phyloP scores from a whole-genome alignment of 2,113 vertebrate species.

The Mobula hypostoma region DNA sequence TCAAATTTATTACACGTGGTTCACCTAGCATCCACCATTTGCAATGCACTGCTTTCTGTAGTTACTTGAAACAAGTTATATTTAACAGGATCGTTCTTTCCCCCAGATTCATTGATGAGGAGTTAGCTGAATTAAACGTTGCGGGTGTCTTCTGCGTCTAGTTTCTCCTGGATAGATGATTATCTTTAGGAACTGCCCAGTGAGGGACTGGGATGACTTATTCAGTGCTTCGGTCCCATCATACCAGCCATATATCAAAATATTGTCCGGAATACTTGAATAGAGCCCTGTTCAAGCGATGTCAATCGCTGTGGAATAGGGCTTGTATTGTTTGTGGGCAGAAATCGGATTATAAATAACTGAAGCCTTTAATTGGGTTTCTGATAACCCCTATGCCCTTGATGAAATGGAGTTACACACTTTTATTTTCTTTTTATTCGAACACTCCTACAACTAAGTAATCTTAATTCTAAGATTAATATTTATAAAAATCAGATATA shows the following conservation, averaged over 20 bases:
- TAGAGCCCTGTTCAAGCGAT: neutral
- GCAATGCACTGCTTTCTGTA: neutral
- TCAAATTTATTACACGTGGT: neutral
- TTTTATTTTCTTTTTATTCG: neutral
- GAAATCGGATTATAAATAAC: neutral
- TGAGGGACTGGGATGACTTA: too few relatives aligned
- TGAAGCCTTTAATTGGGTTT: neutral
- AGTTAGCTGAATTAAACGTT: neutral
- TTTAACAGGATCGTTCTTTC: neutral
- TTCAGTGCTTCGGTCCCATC: neutral
- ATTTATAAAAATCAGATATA: too few relatives aligned
- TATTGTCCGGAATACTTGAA: neutral
- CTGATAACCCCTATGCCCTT: neutral
- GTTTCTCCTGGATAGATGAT: neutral
- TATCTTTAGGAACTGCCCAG: neutral
- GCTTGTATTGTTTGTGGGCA: neutral
- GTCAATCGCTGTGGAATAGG: neutral
- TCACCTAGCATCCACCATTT: neutral
- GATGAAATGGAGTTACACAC: neutral
- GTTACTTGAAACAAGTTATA: slow-evolving; percentile 2
- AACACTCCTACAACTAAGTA: too few relatives aligned
- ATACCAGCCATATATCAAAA: neutral
- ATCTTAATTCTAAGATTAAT: neutral
- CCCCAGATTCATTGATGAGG: too few relatives aligned
- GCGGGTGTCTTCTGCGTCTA: too few relatives aligned